A percentile compares a stretch with the other conserved stretches of the same genome.
These are phyloP conservation scores for Conus betulinus DNA, from an alignment of 1,140 invertebrate genomes.

Conservation along the genomic window DNA sequence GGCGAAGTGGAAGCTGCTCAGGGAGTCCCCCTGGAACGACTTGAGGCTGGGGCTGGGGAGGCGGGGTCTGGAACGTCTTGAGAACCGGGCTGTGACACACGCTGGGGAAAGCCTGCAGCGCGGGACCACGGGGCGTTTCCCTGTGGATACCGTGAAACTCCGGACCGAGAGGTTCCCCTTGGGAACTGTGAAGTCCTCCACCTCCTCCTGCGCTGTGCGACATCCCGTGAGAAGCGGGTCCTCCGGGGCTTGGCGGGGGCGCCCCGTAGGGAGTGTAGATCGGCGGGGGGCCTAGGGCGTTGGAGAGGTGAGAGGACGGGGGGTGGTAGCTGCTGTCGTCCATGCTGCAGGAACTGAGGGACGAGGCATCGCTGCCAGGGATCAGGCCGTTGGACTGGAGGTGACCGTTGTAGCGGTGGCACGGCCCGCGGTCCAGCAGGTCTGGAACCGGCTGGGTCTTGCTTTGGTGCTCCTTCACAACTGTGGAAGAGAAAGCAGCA, in stretches of 20 bases:
- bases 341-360: constrained; percentile 53
- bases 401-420: constrained; percentile 36
- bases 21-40: neutral
- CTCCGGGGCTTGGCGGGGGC: neutral
- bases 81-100: neutral
- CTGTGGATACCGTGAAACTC: neutral
- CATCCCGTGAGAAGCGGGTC: neutral
- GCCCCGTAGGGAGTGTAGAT: constrained; percentile 6
- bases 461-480: neutral
- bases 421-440: constrained; percentile 45
- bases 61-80: neutral
- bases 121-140: neutral
- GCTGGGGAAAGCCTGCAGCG: neutral
- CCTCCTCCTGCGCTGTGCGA: neutral
- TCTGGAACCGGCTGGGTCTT: constrained; percentile 46
- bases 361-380: constrained; percentile 39
- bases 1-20: neutral
- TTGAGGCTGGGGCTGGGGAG: neutral
- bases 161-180: neutral
- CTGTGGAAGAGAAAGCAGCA: neutral
- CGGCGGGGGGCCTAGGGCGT: constrained; percentile 13
- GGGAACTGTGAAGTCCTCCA: neutral
- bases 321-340: constrained; percentile 55
- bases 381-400: constrained; percentile 36
- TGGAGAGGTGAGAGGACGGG: constrained; percentile 58